A percentile compares a stretch with the other conserved stretches of the same genome.
These are phyloP conservation scores for Sigmodon hispidus DNA, from an alignment of 2,113 vertebrate genomes.

Conservation along the genomic window DNA sequence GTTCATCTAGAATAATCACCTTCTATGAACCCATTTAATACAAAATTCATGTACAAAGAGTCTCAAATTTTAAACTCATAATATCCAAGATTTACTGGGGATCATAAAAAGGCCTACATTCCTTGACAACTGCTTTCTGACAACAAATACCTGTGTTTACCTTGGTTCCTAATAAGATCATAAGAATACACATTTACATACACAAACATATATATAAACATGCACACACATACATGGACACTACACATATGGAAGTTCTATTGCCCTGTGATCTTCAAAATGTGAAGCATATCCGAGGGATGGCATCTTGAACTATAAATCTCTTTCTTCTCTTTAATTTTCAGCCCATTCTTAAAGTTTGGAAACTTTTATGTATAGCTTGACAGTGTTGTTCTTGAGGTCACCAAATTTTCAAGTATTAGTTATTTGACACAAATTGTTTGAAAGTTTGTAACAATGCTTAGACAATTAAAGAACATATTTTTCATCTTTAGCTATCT, in stretches of 20 bases:
- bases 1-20: background rate
- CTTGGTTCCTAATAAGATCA: background rate
- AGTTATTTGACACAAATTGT: constrained; percentile 15
- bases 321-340: background rate
- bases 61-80: background rate
- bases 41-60: background rate
- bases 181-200: background rate
- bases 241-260: background rate
- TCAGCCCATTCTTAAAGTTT: background rate
- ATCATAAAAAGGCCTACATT: background rate
- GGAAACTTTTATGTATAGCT: background rate
- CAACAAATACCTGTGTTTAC: background rate
- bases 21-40: no score
- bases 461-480: background rate
- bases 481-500: background rate
- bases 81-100: background rate
- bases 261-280: background rate
- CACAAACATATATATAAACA: no score
- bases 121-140: background rate
- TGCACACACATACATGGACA: background rate
- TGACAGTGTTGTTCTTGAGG: background rate
- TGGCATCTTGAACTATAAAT: background rate
- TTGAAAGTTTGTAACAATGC: background rate
- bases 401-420: background rate
- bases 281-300: background rate